These are phyloP conservation scores for Hiodon tergisus DNA, from an alignment of 2,113 vertebrate genomes.

Conservation along the genomic window DNA sequence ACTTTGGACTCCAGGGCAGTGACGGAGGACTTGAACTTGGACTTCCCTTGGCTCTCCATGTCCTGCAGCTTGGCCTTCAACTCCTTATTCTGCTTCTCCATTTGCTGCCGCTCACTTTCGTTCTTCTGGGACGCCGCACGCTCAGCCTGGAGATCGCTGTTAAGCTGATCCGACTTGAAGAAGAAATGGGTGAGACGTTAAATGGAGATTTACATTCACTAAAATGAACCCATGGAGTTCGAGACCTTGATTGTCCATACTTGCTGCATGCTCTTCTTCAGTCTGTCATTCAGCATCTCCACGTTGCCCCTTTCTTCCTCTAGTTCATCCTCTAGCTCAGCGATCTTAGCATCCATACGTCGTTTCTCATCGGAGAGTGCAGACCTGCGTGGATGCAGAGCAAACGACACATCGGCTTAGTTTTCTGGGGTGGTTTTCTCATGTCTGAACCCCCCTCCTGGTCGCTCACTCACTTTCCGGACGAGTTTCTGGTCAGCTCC, in stretches of 20 bases:
- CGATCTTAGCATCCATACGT: conserved; percentile 77
- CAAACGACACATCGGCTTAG: background rate
- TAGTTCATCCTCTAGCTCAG: conserved; percentile 86
- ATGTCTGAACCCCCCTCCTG: background rate
- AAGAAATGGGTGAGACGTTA: background rate
- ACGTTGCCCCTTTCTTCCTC: conserved; percentile 83
- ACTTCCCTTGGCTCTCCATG: conserved; percentile 73
- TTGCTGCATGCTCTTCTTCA: conserved; percentile 85
- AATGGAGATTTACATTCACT: too few species aligned
- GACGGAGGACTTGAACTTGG: conserved; percentile 80
- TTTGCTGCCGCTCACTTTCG: conserved; percentile 76
- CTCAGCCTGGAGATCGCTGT: conserved; percentile 74
- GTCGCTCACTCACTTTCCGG: conserved; percentile 68
- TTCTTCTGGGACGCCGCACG: conserved; percentile 71
- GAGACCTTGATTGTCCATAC: conserved; percentile 42
- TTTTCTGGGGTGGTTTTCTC: background rate
- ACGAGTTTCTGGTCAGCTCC: conserved; percentile 72
- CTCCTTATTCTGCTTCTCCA: conserved; percentile 86
- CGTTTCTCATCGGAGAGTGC: conserved; percentile 79
- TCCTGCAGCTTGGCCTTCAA: conserved; percentile 83
- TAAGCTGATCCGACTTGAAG: conserved; percentile 75
- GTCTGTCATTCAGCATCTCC: conserved; percentile 77
- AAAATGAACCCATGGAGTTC: background rate
- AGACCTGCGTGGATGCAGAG: conserved; percentile 52
- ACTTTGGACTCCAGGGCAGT: conserved; percentile 77